Conservation (phyloP, 2,797 vertebrate species). For the Sorex maritimensis region DNA sequence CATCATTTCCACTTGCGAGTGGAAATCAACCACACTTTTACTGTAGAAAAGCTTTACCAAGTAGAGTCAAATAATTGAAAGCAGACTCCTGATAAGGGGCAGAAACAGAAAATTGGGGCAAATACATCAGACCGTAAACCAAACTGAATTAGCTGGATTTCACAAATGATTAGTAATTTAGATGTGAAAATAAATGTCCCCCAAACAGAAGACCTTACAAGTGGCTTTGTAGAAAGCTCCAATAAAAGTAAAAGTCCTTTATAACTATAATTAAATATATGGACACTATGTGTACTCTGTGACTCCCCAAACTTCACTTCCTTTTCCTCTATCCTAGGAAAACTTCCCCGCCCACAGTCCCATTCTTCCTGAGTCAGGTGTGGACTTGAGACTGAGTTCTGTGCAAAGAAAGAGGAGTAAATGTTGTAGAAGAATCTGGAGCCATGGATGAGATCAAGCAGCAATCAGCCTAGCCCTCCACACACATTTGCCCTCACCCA, state of each 20-base stretch:
- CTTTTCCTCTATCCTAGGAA: not conserved
- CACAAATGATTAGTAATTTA: not conserved
- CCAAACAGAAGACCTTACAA: not conserved
- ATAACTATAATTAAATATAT: not conserved
- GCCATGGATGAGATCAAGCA: not conserved
- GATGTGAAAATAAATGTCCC: not conserved
- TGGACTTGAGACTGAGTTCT: not conserved
- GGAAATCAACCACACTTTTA: conserved; percentile 48
- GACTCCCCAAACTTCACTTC: not conserved
- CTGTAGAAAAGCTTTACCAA: conserved; percentile 14
- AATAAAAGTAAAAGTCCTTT: not conserved
- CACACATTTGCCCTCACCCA: not conserved
- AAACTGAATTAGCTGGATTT: conserved; percentile 47
- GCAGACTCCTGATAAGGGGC: conserved; percentile 16
- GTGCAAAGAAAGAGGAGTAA: not conserved
- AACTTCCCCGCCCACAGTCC: not conserved
- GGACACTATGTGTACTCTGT: not conserved
- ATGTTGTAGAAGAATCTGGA: not conserved
- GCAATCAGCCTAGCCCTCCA: not conserved
- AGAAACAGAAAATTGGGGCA: conserved; percentile 37
- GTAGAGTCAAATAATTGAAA: conserved; percentile 23
- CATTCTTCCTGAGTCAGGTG: not conserved
- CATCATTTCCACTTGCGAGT: conserved; percentile 24
- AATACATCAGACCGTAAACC: not conserved
- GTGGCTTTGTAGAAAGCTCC: not conserved